These are phyloP conservation scores for Zaprionus obscuricornis DNA, from an alignment of 2,888 invertebrate species.

Conservation along the genomic window DNA sequence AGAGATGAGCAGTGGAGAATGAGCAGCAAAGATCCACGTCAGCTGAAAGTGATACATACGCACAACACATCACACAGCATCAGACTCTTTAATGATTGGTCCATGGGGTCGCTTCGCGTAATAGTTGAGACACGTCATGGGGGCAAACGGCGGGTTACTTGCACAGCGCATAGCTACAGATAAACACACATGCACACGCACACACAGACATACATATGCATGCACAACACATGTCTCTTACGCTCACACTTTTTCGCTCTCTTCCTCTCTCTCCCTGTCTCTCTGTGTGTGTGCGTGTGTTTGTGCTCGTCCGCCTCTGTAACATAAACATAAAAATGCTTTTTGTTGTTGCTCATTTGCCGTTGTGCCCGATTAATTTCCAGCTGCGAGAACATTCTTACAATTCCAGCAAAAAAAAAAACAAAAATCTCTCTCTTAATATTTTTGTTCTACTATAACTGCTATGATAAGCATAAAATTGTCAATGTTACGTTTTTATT, in stretches of 20 bases:
- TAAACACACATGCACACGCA: conserved; percentile 2
- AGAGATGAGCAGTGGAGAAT: too few relatives aligned
- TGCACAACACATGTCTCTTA: conserved; percentile 31
- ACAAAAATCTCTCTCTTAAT: background rate
- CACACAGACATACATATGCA: background rate
- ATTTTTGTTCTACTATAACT: too few relatives aligned
- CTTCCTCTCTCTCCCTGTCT: conserved; percentile 7
- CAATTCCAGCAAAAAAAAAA: conserved; percentile 26
- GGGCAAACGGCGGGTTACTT: conserved; percentile 8
- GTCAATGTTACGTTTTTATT: too few relatives aligned
- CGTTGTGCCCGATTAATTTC: conserved; percentile 59
- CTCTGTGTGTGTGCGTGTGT: conserved; percentile 6
- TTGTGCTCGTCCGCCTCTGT: conserved; percentile 41
- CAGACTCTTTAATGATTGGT: conserved; percentile 39
- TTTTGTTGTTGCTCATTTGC: conserved; percentile 62
- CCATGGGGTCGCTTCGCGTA: conserved; percentile 34
- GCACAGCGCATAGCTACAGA: conserved; percentile 9
- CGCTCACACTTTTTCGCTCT: too few relatives aligned
- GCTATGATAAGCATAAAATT: too few relatives aligned
- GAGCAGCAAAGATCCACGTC: conserved; percentile 39
- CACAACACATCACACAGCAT: too few relatives aligned
- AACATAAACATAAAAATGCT: conserved; percentile 74
- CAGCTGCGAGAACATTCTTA: conserved; percentile 79
- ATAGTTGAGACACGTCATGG: conserved; percentile 68
- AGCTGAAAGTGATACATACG: conserved; percentile 8